Evolutionary conservation across 2,797 vertebrate species (phyloP).

Genomic region (Fistularia commersonii): DNA sequence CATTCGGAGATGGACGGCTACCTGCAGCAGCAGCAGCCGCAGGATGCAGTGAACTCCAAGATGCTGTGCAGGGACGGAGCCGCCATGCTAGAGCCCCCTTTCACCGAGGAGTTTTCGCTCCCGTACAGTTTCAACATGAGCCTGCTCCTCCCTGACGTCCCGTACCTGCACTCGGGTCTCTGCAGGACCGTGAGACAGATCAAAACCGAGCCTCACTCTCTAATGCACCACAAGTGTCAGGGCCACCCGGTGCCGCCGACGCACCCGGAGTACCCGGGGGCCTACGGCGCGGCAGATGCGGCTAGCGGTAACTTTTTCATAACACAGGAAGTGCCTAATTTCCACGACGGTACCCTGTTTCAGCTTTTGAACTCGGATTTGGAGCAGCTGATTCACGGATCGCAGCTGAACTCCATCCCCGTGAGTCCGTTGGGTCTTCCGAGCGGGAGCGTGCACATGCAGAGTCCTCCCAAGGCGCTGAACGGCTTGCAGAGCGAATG

Average conservation of each 20-base stretch:
- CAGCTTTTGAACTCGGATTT: slow-evolving; percentile 92
- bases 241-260: slow-evolving; percentile 65
- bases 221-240: slow-evolving; percentile 80
- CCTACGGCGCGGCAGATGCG: slow-evolving; percentile 77
- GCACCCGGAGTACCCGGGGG: slow-evolving; percentile 85
- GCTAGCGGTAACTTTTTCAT: slow-evolving; percentile 82
- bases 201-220: slow-evolving; percentile 87
- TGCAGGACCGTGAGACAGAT: slow-evolving; percentile 86
- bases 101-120: slow-evolving; percentile 81
- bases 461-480: slow-evolving; percentile 72
- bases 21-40: slow-evolving; percentile 77
- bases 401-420: slow-evolving; percentile 79
- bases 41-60: slow-evolving; percentile 79
- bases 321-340: slow-evolving; percentile 92
- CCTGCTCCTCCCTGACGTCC: slow-evolving; percentile 88
- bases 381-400: slow-evolving; percentile 79
- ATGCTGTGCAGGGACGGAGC: slow-evolving; percentile 83
- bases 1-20: slow-evolving; percentile 93
- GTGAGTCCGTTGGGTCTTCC: slow-evolving; percentile 76
- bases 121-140: slow-evolving; percentile 98
- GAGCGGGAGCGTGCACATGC: slow-evolving; percentile 76
- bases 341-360: slow-evolving; percentile 88
- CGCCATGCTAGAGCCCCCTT: slow-evolving; percentile 84
- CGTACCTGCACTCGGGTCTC: slow-evolving; percentile 87
- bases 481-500: slow-evolving; percentile 73